phyloP scores from a whole-genome alignment of 2,888 invertebrate genomes.

The Drosophila affinis region DNA sequence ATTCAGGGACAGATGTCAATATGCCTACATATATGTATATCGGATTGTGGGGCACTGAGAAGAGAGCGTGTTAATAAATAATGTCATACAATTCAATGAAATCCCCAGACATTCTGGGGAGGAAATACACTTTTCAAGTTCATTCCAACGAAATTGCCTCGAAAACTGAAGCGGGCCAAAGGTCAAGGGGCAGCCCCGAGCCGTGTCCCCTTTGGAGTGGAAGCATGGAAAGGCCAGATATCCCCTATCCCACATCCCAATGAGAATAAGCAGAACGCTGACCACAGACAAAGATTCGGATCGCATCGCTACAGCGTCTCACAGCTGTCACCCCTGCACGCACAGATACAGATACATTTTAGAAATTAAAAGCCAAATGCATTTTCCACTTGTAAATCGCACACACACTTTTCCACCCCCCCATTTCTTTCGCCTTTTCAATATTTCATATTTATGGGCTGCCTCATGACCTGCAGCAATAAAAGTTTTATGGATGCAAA shows the following conservation, averaged over 20 bases:
- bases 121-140: slow-evolving; percentile 64
- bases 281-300: slow-evolving; percentile 12
- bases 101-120: slow-evolving; percentile 1
- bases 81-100: slow-evolving; percentile 29
- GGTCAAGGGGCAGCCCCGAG: slow-evolving; percentile 47
- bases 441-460: slow-evolving; percentile 66
- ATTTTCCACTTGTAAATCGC: slow-evolving; percentile 44
- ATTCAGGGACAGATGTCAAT: slow-evolving; percentile 14
- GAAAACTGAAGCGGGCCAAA: slow-evolving; percentile 56
- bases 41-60: not conserved
- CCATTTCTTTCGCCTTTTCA: slow-evolving; percentile 4
- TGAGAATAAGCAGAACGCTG: slow-evolving; percentile 1
- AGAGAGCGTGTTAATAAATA: slow-evolving; percentile 30
- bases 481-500: slow-evolving; percentile 49
- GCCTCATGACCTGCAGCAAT: slow-evolving; percentile 75
- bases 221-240: slow-evolving; percentile 23
- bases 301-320: slow-evolving; percentile 18
- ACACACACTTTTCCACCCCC: not conserved
- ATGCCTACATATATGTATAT: slow-evolving; percentile 2
- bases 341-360: slow-evolving; percentile 9
- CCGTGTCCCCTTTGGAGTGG: slow-evolving; percentile 36
- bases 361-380: slow-evolving; percentile 40
- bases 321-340: not conserved
- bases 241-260: no score
- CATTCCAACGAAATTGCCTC: slow-evolving; percentile 47